phyloP scores from a whole-genome alignment of 2,797 vertebrate species.

The Falco peregrinus region DNA sequence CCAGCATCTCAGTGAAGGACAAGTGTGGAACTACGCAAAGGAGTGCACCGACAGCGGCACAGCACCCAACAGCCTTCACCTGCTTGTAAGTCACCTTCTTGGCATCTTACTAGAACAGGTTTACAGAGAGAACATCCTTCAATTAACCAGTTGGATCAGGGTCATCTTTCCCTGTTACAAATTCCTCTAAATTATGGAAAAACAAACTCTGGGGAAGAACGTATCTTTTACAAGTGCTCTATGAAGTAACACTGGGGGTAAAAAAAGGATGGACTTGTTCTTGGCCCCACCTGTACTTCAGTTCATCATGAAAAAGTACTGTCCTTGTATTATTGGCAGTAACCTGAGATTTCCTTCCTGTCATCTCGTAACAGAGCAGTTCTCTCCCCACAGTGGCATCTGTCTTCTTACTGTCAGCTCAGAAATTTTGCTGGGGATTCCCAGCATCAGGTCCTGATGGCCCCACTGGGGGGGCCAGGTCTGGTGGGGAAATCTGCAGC shows the following conservation, averaged over 20 bases:
- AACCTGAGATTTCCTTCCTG: slow-evolving; percentile 12
- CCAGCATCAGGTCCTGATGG: neutral
- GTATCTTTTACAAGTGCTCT: neutral
- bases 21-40: neutral
- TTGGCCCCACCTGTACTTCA: neutral
- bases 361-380: neutral
- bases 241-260: slow-evolving; percentile 4
- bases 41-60: neutral
- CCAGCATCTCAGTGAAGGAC: neutral
- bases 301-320: slow-evolving; percentile 25
- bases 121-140: neutral
- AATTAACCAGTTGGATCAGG: neutral
- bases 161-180: neutral
- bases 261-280: neutral
- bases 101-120: neutral
- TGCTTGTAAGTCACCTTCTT: neutral
- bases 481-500: neutral
- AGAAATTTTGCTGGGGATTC: neutral
- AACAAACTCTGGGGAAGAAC: neutral
- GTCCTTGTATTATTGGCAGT: neutral
- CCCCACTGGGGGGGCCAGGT: neutral
- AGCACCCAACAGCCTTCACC: neutral
- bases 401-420: neutral
- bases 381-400: neutral
- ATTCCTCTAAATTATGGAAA: neutral